phyloP scores from a whole-genome alignment of 2,888 invertebrate species.

The Cerceris rybyensis region DNA sequence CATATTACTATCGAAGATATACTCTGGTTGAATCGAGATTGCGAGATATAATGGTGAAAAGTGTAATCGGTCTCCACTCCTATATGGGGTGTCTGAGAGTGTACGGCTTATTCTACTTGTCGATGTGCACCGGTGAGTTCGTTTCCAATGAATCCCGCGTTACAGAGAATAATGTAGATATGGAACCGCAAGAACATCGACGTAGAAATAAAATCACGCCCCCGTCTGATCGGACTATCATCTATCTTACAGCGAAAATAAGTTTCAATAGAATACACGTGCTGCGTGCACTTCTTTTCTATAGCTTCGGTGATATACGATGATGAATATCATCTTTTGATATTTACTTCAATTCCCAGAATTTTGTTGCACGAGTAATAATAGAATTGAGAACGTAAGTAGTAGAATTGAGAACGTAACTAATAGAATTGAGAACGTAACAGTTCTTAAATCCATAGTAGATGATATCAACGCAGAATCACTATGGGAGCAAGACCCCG shows the following conservation, averaged over 20 bases:
- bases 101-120: slow-evolving; percentile 40
- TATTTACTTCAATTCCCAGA: too few relatives aligned
- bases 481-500: slow-evolving; percentile 38
- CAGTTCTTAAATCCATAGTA: too few relatives aligned
- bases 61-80: too few relatives aligned
- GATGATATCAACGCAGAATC: too few relatives aligned
- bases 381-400: too few relatives aligned
- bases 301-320: slow-evolving; percentile 8
- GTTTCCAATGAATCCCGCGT: slow-evolving; percentile 55
- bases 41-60: too few relatives aligned
- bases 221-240: slow-evolving; percentile 61
- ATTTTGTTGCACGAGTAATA: too few relatives aligned
- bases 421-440: too few relatives aligned
- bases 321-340: background rate
- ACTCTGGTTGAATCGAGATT: too few relatives aligned
- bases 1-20: background rate
- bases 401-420: too few relatives aligned
- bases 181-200: slow-evolving; percentile 70
- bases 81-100: background rate
- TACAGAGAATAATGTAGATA: slow-evolving; percentile 49
- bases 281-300: slow-evolving; percentile 42
- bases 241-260: slow-evolving; percentile 55
- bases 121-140: slow-evolving; percentile 41
- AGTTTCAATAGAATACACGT: slow-evolving; percentile 52
- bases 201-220: slow-evolving; percentile 80